Evolutionary conservation across 2,888 invertebrate species (phyloP).

Genomic region (Hirtodrosophila alboralis): DNA sequence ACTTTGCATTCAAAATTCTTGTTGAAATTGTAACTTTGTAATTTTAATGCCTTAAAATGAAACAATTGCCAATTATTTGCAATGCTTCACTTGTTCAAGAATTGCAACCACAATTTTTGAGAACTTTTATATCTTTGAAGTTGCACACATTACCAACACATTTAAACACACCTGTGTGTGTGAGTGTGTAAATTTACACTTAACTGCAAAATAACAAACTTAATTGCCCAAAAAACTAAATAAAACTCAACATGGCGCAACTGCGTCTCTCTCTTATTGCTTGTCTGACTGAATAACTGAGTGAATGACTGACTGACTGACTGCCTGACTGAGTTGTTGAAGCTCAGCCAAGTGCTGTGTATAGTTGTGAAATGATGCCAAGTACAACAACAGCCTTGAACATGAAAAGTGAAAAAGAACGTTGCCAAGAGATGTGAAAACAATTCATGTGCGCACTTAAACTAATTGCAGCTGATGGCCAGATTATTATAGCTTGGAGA

Average conservation of each 20-base stretch:
- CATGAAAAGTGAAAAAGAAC: slow-evolving; percentile 67
- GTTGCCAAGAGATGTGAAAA: slow-evolving; percentile 64
- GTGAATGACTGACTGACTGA: slow-evolving; percentile 9
- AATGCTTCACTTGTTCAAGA: slow-evolving; percentile 24
- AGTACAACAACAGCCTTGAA: slow-evolving; percentile 60
- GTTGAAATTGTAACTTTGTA: too few relatives aligned
- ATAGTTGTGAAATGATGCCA: slow-evolving; percentile 44
- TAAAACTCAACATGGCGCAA: slow-evolving; percentile 47
- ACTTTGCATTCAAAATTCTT: too few relatives aligned
- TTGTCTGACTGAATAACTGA: slow-evolving; percentile 5
- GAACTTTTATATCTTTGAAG: slow-evolving; percentile 50
- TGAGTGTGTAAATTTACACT: slow-evolving; percentile 50
- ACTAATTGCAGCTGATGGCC: slow-evolving; percentile 72
- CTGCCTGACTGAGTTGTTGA: slow-evolving; percentile 1
- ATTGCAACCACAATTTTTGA: slow-evolving; percentile 17
- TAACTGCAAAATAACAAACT: slow-evolving; percentile 66
- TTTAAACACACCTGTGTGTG: slow-evolving; percentile 11
- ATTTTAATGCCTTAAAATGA: neutral
- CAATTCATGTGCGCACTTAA: slow-evolving; percentile 70
- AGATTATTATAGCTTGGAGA: slow-evolving; percentile 41
- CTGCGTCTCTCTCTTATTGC: slow-evolving; percentile 6
- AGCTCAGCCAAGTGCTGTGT: slow-evolving; percentile 12
- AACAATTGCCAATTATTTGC: slow-evolving; percentile 15
- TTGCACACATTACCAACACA: slow-evolving; percentile 44
- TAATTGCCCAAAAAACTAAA: slow-evolving; percentile 68